These are phyloP conservation scores for Desoria tigrina DNA, from an alignment of 2,888 invertebrate species.

Conservation along the genomic window DNA sequence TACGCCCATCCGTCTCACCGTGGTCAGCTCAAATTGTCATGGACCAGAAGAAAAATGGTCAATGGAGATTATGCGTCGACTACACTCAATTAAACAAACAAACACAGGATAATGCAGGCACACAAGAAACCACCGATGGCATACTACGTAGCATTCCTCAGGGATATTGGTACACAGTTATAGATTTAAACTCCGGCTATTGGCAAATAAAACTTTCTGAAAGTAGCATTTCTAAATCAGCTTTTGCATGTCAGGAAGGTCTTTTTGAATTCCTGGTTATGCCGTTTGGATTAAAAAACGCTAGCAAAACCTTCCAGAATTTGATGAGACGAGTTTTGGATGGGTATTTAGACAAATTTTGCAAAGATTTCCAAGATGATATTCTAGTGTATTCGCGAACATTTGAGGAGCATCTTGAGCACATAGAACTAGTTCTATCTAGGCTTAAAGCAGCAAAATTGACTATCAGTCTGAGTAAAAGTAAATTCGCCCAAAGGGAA, in stretches of 20 bases:
- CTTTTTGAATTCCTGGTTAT: constrained; percentile 25
- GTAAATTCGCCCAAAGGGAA: constrained; percentile 28
- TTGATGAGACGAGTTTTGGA: constrained; percentile 31
- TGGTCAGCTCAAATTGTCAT: constrained; percentile 23
- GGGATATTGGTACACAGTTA: constrained; percentile 23
- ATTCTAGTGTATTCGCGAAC: constrained; percentile 29
- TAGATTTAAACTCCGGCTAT: constrained; percentile 34
- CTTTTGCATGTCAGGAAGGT: constrained; percentile 22
- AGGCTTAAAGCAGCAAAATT: constrained; percentile 43
- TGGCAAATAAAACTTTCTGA: constrained; percentile 32
- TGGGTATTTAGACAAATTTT: constrained; percentile 21
- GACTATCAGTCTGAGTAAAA: constrained; percentile 47
- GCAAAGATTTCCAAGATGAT: constrained; percentile 31
- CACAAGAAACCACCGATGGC: constrained; percentile 22
- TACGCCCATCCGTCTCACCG: constrained; percentile 14
- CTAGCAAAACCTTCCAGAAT: constrained; percentile 26
- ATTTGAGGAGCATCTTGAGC: constrained; percentile 32
- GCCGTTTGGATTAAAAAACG: constrained; percentile 35
- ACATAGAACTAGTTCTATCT: constrained; percentile 41
- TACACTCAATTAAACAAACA: constrained; percentile 24
- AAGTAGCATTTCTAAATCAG: constrained; percentile 26
- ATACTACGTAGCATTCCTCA: constrained; percentile 26
- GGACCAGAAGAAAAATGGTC: constrained; percentile 20
- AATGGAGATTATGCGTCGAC: constrained; percentile 22
- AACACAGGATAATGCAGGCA: constrained; percentile 20